Evolutionary conservation across 2,113 vertebrate species (phyloP).

Genomic region (Todiramphus saurophagus): DNA sequence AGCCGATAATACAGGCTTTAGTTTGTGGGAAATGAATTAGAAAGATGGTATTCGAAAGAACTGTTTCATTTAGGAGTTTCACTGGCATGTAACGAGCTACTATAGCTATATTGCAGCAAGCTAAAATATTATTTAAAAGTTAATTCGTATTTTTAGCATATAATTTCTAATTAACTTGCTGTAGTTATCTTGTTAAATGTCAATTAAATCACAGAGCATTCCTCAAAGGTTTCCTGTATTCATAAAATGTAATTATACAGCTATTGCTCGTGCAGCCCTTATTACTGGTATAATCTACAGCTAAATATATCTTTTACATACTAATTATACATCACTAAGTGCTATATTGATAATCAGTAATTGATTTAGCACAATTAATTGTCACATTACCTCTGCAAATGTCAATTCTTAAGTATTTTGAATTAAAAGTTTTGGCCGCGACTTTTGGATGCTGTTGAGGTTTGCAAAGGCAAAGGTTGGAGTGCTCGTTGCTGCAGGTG

Average conservation of each 20-base stretch:
- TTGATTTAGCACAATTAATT: constrained; percentile 70
- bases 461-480: neutral
- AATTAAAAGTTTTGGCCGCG: neutral
- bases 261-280: constrained; percentile 70
- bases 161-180: constrained; percentile 82
- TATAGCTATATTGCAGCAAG: constrained; percentile 51
- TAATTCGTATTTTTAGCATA: constrained; percentile 82
- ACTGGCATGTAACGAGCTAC: constrained; percentile 38
- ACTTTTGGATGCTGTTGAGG: neutral
- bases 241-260: constrained; percentile 76
- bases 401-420: neutral
- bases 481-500: accelerated
- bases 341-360: constrained; percentile 77
- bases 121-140: constrained; percentile 80
- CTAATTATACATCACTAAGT: constrained; percentile 67
- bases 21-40: constrained; percentile 69
- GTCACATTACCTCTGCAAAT: constrained; percentile 15
- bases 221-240: constrained; percentile 79
- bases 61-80: constrained; percentile 69
- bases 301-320: constrained; percentile 72
- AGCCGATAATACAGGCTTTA: constrained; percentile 56
- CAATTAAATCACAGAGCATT: constrained; percentile 77
- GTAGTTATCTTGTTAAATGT: constrained; percentile 84
- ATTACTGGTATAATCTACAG: constrained; percentile 69
- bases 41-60: neutral